phyloP scores from a whole-genome alignment of 2,113 vertebrate genomes.

The Montifringilla adamsi region DNA sequence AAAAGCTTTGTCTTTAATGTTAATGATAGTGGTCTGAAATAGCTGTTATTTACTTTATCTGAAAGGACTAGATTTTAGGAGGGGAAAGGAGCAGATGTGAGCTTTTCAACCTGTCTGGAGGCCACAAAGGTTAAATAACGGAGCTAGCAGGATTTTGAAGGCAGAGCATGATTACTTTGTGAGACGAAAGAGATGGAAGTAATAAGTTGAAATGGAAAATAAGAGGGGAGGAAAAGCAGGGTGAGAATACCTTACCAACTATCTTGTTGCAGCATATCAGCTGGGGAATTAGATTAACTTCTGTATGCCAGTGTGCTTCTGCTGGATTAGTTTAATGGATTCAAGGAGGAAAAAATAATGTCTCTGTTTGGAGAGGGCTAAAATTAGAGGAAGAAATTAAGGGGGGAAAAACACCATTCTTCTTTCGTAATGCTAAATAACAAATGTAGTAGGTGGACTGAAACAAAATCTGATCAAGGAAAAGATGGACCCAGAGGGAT shows the following conservation, averaged over 20 bases:
- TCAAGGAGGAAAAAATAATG: background rate
- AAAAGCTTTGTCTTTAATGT: background rate
- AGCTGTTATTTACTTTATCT: background rate
- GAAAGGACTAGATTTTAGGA: background rate
- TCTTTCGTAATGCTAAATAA: background rate
- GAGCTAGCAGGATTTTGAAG: background rate
- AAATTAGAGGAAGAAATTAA: background rate
- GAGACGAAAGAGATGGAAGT: background rate
- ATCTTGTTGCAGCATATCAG: background rate
- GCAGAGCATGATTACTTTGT: background rate
- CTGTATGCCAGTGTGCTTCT: background rate
- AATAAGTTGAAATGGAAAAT: background rate
- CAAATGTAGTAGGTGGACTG: background rate
- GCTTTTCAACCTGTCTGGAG: background rate
- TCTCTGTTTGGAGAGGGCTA: background rate
- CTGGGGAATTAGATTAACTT: background rate
- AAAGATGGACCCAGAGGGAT: background rate
- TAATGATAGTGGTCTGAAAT: background rate
- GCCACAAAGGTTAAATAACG: background rate
- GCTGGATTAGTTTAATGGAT: background rate
- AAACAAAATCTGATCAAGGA: background rate
- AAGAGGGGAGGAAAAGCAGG: background rate
- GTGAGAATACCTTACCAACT: background rate
- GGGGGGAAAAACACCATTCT: fast-evolving
- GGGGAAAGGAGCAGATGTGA: background rate